These are phyloP conservation scores for Catamblyrhynchus diadema DNA, from an alignment of 2,797 vertebrate species.

Conservation along the genomic window DNA sequence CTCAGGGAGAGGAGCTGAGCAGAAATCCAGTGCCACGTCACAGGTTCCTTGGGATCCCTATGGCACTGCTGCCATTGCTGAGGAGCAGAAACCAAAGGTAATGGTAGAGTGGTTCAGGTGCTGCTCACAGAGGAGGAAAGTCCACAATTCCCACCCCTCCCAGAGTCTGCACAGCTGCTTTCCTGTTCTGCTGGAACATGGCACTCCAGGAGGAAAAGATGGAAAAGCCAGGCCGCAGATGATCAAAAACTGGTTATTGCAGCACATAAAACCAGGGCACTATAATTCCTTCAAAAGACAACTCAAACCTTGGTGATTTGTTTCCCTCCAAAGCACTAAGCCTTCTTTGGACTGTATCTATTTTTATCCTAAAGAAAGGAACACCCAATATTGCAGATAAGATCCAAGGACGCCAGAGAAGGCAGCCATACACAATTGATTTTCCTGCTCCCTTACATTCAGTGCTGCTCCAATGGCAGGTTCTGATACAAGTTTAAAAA, in stretches of 20 bases:
- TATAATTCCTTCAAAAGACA: background rate
- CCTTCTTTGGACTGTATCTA: background rate
- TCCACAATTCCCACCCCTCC: background rate
- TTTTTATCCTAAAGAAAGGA: slow-evolving; percentile 21
- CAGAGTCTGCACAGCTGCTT: background rate
- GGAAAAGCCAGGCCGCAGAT: background rate
- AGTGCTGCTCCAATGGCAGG: background rate
- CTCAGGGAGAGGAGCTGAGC: background rate
- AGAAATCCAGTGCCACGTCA: background rate
- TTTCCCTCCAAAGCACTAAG: background rate
- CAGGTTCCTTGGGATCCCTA: background rate
- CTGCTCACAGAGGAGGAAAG: background rate
- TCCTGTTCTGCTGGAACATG: background rate
- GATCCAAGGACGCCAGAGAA: slow-evolving; percentile 39
- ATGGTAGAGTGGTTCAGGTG: background rate
- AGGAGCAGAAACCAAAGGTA: background rate
- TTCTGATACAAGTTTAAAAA: slow-evolving; percentile 6
- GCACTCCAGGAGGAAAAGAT: background rate
- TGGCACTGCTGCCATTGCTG: background rate
- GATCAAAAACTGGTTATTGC: background rate
- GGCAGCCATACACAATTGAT: slow-evolving; percentile 19
- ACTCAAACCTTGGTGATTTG: background rate
- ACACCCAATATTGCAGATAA: slow-evolving; percentile 7
- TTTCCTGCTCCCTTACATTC: background rate
- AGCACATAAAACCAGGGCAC: background rate